Conservation (phyloP, 2,113 vertebrate species). For the Tenrec ecaudatus region DNA sequence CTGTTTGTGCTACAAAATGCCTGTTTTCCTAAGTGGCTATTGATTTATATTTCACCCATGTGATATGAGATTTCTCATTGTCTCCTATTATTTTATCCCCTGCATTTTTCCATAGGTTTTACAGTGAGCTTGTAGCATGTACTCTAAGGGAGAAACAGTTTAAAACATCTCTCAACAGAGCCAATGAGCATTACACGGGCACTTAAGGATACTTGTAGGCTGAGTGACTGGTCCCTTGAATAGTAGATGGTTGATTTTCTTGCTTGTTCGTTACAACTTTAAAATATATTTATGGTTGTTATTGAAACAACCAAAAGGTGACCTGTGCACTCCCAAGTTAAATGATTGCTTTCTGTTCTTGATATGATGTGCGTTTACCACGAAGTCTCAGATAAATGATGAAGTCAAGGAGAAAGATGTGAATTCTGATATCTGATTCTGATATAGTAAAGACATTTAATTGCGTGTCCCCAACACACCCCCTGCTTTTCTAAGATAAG, state of each 20-base stretch:
- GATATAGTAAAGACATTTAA: slow-evolving; percentile 60
- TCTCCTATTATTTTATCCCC: not conserved
- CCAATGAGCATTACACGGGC: not conserved
- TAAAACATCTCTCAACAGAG: not conserved
- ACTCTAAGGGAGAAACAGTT: not conserved
- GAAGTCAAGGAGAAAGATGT: slow-evolving; percentile 23
- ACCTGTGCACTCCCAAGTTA: not conserved
- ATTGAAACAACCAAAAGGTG: slow-evolving; percentile 31
- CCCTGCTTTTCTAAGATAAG: slow-evolving; percentile 53
- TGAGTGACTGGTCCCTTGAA: slow-evolving; percentile 15
- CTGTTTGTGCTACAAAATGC: not conserved
- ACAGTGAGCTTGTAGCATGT: not conserved
- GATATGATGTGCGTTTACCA: slow-evolving; percentile 30
- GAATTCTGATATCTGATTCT: slow-evolving; percentile 52
- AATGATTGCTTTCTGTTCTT: slow-evolving; percentile 15
- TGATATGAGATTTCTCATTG: not conserved
- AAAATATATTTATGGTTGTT: slow-evolving; percentile 12
- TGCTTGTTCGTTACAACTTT: slow-evolving; percentile 56
- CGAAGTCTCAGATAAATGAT: slow-evolving; percentile 49
- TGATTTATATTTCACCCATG: not conserved
- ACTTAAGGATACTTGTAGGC: not conserved
- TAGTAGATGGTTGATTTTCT: not conserved
- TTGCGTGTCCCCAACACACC: not conserved
- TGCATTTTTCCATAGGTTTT: not conserved
- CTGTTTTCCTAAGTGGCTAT: not conserved